Conservation (phyloP, 2,113 vertebrate species). For the Charina bottae region DNA sequence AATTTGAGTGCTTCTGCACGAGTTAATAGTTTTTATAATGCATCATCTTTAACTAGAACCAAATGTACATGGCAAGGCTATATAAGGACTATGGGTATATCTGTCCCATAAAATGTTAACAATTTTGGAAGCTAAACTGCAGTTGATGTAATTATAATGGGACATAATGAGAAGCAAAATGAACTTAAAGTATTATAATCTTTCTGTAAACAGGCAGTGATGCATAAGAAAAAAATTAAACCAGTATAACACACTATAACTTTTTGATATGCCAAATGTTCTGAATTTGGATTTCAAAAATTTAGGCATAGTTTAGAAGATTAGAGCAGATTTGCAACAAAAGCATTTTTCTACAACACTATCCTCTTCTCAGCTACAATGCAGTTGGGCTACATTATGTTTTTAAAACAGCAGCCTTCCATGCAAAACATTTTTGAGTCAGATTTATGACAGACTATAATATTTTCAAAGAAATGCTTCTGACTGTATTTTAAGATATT, state of each 20-base stretch:
- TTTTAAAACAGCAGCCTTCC: not conserved
- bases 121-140: slow-evolving; percentile 34
- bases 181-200: slow-evolving; percentile 31
- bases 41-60: not conserved
- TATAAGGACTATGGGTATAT: slow-evolving; percentile 8
- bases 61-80: slow-evolving; percentile 9
- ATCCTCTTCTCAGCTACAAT: not conserved
- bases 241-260: slow-evolving; percentile 37
- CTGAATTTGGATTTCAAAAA: slow-evolving; percentile 8
- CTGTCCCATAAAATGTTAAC: slow-evolving; percentile 12
- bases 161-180: slow-evolving; percentile 45
- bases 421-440: not conserved
- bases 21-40: slow-evolving; percentile 29
- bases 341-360: not conserved
- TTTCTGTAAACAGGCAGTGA: slow-evolving; percentile 58
- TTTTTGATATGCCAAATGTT: slow-evolving; percentile 25
- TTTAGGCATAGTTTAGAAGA: slow-evolving; percentile 37
- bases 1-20: slow-evolving; percentile 22
- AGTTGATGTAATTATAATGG: slow-evolving; percentile 27
- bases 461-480: not conserved
- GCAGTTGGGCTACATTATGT: not conserved
- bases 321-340: not conserved
- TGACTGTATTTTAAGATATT: not conserved
- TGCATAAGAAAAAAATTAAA: slow-evolving; percentile 39
- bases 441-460: not conserved